Base-by-base conservation (phyloP, 2,888 invertebrate species). In the Holacanthella duospinosa region DNA sequence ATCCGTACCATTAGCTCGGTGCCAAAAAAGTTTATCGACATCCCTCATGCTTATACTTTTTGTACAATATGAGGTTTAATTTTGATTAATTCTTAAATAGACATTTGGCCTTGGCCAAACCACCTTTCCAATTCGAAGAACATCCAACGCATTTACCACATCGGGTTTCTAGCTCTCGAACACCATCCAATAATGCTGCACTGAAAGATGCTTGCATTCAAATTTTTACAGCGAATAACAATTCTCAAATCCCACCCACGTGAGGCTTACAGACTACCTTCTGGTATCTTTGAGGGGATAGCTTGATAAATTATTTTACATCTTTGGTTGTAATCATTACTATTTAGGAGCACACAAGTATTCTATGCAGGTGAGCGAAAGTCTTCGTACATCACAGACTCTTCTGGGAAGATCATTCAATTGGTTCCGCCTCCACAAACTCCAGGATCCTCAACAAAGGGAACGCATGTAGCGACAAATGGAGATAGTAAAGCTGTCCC, bases 41-140 rank as follows among this genome's bases (percentile, higher is more conserved):
- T n/a, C n/a, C n/a, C n/a, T n/a, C n/a, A n/a, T n/a, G n/a, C n/a
- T n/a, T n/a, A n/a, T n/a, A n/a, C n/a, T n/a, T n/a, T n/a, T n/a
- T n/a, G n/a, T n/a, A n/a, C n/a, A n/a, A n/a, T n/a, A n/a, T n/a
- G n/a, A n/a, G n/a, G n/a, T n/a, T n/a, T n/a, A 36, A 36, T 36
- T 36, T 6, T 36, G 9, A 36, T 36, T 25, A 59, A 43, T 59
- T 59, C 19, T 55, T 53, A 25, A 55, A 1, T 36, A 64, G 64
- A 43, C 64, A 64, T 53, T 43, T 64, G 24, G 61, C 57, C 48
- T 21, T 29, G 27, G 58, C 64, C 25, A 64, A 64, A 29, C 64
- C 64, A 16, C 60, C 64, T n/a, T 64, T 64, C 27, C 57, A 61
- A 55, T 59, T 60, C 24, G 64, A 64, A 54, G 64, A 64, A 24